Evolutionary conservation across 2,113 vertebrate genomes (phyloP), one percentile per base, ranked within the genome.

Genomic region (Rousettus leschenaultii): DNA sequence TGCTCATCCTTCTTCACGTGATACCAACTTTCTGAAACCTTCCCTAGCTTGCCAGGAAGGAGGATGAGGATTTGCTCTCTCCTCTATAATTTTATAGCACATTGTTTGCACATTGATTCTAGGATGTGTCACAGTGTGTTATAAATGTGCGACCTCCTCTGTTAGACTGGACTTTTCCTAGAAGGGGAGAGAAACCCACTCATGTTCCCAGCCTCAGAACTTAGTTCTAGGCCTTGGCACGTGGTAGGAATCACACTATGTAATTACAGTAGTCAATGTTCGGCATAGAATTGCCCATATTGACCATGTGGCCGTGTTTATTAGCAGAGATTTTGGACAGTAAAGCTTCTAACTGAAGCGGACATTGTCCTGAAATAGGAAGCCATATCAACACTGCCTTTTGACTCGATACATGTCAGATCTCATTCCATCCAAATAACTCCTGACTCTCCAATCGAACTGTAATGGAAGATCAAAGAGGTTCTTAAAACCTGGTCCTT

Each of bases 401-500:
- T 89, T 51, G 90, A 87, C 80, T 89, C 8, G 0, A 68, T 75
- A 95, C 95, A 95, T 83, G 88, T 92, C 78, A 65, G 53, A 28
- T 90, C 61, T 94, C 71, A 84, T 97, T 95, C 91, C 30, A 86
- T 88, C 68, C 87, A 68, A 95, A 65, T 79, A 94, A 88, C 75
- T 96, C 71, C 70, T 21, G 40, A 74, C 59, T 93, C 70, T 71
- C 61, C 77, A 89, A 9, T 22, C 61, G 26, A 55, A 26, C 73
- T 71, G 75, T 97, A 96, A 96, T 97, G 94, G 95, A 98, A 97
- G 94, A 94, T 97, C 95, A 97, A 95, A 97, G 92, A 88, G 40
- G 3, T 73, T 93, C 83, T 96, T 93, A 61, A 94, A 65, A 59
- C 26, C 40, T 74, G 38, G 35, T 28, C n/a, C 61, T 85, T 87